Percentiles rank a stretch among this genome's conserved stretches.
Evolutionary conservation across 2,797 vertebrate species (phyloP).

Genomic region (Liparis tanakae): DNA sequence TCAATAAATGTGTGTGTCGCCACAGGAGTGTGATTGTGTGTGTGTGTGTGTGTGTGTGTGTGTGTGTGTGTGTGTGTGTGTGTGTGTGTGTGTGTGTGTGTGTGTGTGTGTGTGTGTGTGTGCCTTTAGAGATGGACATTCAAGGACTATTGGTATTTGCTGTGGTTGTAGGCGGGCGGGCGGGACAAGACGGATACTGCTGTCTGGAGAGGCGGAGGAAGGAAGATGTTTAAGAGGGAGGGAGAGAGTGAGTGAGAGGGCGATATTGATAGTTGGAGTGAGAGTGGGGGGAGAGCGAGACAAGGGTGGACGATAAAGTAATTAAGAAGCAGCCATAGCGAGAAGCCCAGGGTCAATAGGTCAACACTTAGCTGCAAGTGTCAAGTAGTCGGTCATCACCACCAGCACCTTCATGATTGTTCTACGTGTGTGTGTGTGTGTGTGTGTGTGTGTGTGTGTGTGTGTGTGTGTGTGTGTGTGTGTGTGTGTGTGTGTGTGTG

Average conservation of each 20-base stretch:
- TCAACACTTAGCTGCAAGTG: constrained; percentile 65
- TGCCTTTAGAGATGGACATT: not conserved
- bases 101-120: not conserved
- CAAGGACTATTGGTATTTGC: constrained; percentile 1
- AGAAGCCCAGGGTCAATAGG: constrained; percentile 54
- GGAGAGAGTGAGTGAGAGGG: constrained; percentile 3
- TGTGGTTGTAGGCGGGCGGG: not conserved
- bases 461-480: constrained; percentile 32
- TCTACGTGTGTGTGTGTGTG: constrained; percentile 24
- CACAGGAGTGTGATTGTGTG: not conserved
- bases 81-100: not conserved
- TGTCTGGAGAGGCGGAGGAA: constrained; percentile 10
- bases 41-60: not conserved
- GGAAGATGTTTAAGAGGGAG: not conserved
- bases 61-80: not conserved
- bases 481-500: not conserved
- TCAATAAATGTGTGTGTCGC: not conserved
- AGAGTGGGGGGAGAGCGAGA: constrained; percentile 5
- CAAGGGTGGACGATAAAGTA: constrained; percentile 53
- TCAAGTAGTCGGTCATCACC: constrained; percentile 59
- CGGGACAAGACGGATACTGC: constrained; percentile 23
- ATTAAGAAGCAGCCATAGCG: constrained; percentile 60
- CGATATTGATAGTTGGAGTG: constrained; percentile 29
- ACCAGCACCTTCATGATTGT: constrained; percentile 51
- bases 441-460: not conserved